Evolutionary conservation across 2,113 vertebrate species (phyloP).

Genomic region (Lutjanus erythropterus): DNA sequence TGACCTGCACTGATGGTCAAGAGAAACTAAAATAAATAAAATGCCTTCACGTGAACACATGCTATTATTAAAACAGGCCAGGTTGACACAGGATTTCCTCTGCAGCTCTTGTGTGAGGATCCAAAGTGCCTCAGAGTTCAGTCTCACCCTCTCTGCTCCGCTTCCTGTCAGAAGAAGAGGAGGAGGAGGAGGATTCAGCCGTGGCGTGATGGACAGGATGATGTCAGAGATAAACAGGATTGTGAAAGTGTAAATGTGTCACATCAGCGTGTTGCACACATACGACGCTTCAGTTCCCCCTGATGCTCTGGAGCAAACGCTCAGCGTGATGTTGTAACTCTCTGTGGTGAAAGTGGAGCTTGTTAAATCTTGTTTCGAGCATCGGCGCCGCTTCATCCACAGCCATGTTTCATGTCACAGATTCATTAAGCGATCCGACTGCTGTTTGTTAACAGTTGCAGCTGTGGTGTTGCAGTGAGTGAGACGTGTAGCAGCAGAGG

Average conservation of each 20-base stretch:
- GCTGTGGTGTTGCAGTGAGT: background rate
- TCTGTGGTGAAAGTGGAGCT: background rate
- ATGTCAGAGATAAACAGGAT: background rate
- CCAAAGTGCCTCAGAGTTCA: background rate
- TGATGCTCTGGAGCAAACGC: background rate
- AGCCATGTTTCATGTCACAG: no score
- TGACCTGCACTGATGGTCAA: background rate
- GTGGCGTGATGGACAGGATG: background rate
- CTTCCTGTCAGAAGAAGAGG: background rate
- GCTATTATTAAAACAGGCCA: background rate
- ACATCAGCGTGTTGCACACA: background rate
- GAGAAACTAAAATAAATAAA: no score
- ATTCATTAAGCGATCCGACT: background rate
- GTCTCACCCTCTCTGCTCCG: background rate
- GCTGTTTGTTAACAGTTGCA: constrained; percentile 4
- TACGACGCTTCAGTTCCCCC: background rate
- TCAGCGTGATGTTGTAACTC: background rate
- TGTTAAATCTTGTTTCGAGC: background rate
- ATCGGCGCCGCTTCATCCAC: no score
- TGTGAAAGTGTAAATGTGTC: constrained; percentile 15
- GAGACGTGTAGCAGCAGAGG: background rate
- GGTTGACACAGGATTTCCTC: background rate
- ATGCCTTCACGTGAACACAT: background rate
- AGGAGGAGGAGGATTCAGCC: background rate
- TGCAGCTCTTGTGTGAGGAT: background rate